phyloP scores from a whole-genome alignment of 1,140 invertebrate species.

The Armadillidium nasatum region DNA sequence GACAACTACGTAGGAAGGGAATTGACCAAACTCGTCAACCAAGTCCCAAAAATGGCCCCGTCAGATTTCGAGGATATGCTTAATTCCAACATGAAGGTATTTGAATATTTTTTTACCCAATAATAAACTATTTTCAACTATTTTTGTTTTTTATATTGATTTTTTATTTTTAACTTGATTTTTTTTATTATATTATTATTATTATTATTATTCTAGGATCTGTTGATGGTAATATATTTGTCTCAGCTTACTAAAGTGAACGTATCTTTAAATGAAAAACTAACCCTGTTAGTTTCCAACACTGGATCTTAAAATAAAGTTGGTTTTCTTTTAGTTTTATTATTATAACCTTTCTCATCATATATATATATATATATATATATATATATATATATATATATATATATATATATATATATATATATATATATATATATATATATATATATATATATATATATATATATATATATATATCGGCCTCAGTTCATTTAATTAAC shows the following conservation, averaged over 20 bases:
- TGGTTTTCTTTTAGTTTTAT: too few relatives aligned
- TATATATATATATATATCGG: too few relatives aligned
- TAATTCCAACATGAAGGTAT: slow-evolving; percentile 85
- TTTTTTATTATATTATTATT: slow-evolving; percentile 43
- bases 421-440: too few relatives aligned
- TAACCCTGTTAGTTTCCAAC: slow-evolving; percentile 50
- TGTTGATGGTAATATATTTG: slow-evolving; percentile 91
- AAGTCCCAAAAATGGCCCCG: slow-evolving; percentile 78
- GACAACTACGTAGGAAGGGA: slow-evolving; percentile 65
- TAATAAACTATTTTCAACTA: not conserved
- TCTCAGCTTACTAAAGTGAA: slow-evolving; percentile 94
- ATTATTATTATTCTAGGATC: slow-evolving; percentile 70
- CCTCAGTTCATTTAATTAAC: too few relatives aligned
- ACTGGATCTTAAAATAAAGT: too few relatives aligned
- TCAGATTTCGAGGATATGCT: slow-evolving; percentile 93
- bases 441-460: too few relatives aligned
- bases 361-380: too few relatives aligned
- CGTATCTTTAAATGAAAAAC: slow-evolving; percentile 88
- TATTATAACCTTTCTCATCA: too few relatives aligned
- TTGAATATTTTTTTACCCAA: too few relatives aligned
- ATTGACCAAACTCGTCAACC: slow-evolving; percentile 81
- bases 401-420: too few relatives aligned
- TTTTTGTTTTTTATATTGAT: slow-evolving; percentile 23
- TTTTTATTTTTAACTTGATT: slow-evolving; percentile 24
- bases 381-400: too few relatives aligned